Evolutionary conservation across 2,113 vertebrate genomes (phyloP), one percentile per base, ranked within the genome.

Genomic region (Sylvietta virens): DNA sequence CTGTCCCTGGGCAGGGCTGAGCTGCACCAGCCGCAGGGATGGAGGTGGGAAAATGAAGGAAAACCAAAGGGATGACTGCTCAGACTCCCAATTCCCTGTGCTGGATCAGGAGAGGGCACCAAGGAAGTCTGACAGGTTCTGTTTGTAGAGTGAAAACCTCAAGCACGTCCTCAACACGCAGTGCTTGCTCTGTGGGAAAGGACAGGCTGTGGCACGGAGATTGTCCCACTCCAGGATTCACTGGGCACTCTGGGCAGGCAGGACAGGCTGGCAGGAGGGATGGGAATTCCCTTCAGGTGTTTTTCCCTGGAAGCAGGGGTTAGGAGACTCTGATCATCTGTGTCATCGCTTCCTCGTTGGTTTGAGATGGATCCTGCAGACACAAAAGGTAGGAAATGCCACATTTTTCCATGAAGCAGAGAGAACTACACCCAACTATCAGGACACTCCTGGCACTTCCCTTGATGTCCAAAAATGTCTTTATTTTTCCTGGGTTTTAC

Each of bases 251-350:
- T 81, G 92, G 96, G 71, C 96, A 62, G 81, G 91, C 54, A 93
- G 93, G 78, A 85, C 95, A 97, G 72, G 72, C 89, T 96, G 79
- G 88, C 84, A 78, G 70, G 92, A 95, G 80, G 95, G 95, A 93
- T 2, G 23, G 88, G 84, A 82, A 86, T 81, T 91, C 83, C 88
- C 39, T 81, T 94, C 92, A 89, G 96, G 83, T 81, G 72, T 9
- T 71, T 51, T 65, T 64, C 86, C 45, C 67, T 58, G 70, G 64
- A 21, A 65, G 85, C 93, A 80, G 90, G 21, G 86, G 98, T 98
- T 99, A 99, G 65, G 99, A 99, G 78, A 99, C 99, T 80, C 98
- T 97, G 97, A 99, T 99, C 98, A 99, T 99, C 98, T 99, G 99
- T 96, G 98, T 98, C 98, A 99, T 99, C 3, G 98, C 98, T 92